Evolutionary conservation across 2,888 invertebrate species (phyloP).

Genomic region (Drosophila meridiana): DNA sequence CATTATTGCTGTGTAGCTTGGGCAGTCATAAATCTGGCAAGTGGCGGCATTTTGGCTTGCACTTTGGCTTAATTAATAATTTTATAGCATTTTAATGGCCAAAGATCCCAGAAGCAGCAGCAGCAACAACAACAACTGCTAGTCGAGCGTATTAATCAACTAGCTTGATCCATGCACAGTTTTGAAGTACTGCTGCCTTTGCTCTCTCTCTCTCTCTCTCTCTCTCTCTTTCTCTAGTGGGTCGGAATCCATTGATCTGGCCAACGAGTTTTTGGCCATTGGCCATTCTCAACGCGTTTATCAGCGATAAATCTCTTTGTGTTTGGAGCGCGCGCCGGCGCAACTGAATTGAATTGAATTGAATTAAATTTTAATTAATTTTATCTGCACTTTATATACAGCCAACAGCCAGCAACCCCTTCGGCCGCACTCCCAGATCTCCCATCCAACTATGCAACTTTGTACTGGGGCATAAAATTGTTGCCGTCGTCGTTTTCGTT

Average conservation of each 20-base stretch:
- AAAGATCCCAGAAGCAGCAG: conserved; percentile 33
- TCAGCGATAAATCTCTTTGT: conserved; percentile 82
- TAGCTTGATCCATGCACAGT: conserved; percentile 55
- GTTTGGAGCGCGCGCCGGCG: conserved; percentile 74
- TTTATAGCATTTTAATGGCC: conserved; percentile 81
- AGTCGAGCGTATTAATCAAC: conserved; percentile 59
- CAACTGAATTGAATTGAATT: conserved; percentile 78
- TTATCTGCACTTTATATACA: conserved; percentile 74
- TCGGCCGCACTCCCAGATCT: not conserved
- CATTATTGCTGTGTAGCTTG: not conserved
- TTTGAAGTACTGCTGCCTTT: conserved; percentile 17
- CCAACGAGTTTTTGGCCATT: conserved; percentile 54
- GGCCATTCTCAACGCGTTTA: conserved; percentile 79
- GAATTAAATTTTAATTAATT: conserved; percentile 81
- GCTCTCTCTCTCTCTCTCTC: not conserved
- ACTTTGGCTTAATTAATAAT: conserved; percentile 79
- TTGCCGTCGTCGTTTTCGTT: conserved; percentile 24
- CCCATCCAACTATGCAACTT: not conserved
- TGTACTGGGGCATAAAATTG: conserved; percentile 52
- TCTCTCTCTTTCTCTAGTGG: not conserved
- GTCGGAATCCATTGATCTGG: conserved; percentile 68
- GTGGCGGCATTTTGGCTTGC: conserved; percentile 62
- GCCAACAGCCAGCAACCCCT: not conserved
- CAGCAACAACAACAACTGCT: conserved; percentile 9
- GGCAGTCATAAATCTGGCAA: conserved; percentile 70